These are phyloP conservation scores for Tetanocera ferruginea DNA, from an alignment of 2,888 invertebrate genomes.

Conservation along the genomic window DNA sequence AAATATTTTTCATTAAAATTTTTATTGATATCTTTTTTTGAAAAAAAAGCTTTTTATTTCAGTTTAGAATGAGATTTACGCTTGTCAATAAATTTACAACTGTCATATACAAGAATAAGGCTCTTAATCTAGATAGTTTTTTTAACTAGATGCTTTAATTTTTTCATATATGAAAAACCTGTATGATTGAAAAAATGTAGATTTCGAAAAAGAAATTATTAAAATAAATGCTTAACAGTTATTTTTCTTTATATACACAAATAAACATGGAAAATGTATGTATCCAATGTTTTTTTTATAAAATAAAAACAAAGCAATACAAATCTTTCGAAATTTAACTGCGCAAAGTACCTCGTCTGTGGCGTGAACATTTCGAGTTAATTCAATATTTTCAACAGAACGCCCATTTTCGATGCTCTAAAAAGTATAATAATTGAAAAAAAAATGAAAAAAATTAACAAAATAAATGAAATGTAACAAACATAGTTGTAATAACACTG, in stretches of 20 bases:
- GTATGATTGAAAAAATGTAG: conserved; percentile 49
- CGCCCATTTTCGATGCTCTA: conserved; percentile 70
- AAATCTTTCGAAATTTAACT: conserved; percentile 48
- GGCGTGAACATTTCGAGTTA: conserved; percentile 70
- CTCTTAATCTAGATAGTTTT: background rate
- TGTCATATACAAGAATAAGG: too few relatives aligned
- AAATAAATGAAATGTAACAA: conserved; percentile 35
- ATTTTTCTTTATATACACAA: conserved; percentile 25
- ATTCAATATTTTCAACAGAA: conserved; percentile 70
- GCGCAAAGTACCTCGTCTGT: conserved; percentile 72
- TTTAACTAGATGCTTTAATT: background rate
- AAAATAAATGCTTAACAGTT: conserved; percentile 14
- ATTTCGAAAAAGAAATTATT: conserved; percentile 1
- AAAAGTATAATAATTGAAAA: conserved; percentile 63
- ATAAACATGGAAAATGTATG: conserved; percentile 39
- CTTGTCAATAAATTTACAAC: too few relatives aligned
- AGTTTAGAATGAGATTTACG: too few relatives aligned
- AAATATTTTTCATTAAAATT: background rate
- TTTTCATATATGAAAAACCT: conserved; percentile 43
- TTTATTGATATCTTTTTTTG: background rate
- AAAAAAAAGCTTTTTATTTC: conserved; percentile 11
- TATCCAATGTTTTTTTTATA: conserved; percentile 27
- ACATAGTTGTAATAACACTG: conserved; percentile 19
- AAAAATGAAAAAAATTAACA: conserved; percentile 51
- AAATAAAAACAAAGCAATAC: conserved; percentile 49